Percentiles rank a stretch among this genome's conserved stretches.
phyloP scores from a whole-genome alignment of 1,140 invertebrate genomes.

The Drosophila equinoxialis region DNA sequence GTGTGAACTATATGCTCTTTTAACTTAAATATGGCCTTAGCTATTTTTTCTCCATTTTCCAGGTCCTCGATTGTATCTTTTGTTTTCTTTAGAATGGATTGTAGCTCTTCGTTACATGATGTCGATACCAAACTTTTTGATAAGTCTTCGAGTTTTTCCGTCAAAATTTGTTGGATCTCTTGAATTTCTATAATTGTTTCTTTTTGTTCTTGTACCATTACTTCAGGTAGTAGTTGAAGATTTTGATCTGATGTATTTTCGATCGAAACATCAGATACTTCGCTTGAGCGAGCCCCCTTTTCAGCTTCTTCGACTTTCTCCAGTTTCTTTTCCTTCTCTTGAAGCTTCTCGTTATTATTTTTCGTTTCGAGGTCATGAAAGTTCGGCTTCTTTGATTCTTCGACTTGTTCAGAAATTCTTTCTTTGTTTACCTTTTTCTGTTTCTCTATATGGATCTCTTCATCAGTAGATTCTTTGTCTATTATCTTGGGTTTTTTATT shows the following conservation, averaged over 20 bases:
- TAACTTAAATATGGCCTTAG: conserved; percentile 67
- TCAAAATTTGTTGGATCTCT: conserved; percentile 1
- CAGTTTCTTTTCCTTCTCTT: not conserved
- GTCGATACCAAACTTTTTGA: conserved; percentile 7
- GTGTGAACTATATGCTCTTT: conserved; percentile 77
- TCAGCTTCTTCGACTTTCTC: not conserved
- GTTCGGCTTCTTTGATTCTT: not conserved
- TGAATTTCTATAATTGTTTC: not conserved
- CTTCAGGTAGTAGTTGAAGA: conserved; percentile 7
- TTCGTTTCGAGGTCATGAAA: too few relatives aligned
- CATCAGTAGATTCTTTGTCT: conserved; percentile 18
- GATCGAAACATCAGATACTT: conserved; percentile 7
- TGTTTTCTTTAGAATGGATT: conserved; percentile 24
- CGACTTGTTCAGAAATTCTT: not conserved
- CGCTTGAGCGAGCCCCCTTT: conserved; percentile 7
- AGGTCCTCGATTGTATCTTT: conserved; percentile 51
- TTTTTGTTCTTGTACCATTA: not conserved
- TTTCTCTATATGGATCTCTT: conserved; percentile 9
- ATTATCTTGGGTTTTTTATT: conserved; percentile 35
- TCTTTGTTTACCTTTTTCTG: not conserved
- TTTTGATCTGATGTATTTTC: conserved; percentile 9
- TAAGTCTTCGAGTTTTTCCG: conserved; percentile 8
- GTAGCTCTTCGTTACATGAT: conserved; percentile 3
- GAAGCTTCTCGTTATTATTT: not conserved
- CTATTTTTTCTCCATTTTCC: conserved; percentile 32